Evolutionary conservation across 2,113 vertebrate species (phyloP), one percentile per base, ranked within the genome.

Genomic region (Odocoileus hemionus): DNA sequence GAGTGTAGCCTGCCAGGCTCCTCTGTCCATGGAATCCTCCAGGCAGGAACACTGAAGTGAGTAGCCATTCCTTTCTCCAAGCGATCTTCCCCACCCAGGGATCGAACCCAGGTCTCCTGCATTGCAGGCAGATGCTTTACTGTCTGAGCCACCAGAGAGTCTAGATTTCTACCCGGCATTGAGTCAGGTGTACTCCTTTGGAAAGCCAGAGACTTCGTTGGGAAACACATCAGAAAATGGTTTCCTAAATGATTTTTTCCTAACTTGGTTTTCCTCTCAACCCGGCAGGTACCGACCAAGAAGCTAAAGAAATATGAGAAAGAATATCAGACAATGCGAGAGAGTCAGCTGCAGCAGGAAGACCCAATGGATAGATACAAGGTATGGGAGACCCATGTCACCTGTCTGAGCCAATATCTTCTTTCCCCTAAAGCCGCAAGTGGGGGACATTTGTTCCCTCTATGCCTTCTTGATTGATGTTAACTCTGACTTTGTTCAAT

Each of bases 231-330:
- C 82, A 78, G 33, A 80, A 90, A 61, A 47, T 64, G 60, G 95
- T 39, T 87, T 14, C 64, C 11, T 0, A 36, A 36, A 2, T 55
- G 0, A 91, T 93, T 4, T 85, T 85, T 78, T 95, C 0, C 88
- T 84, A 45, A 86, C 14, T 3, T 60, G 43, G 94, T 97, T 55
- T 96, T 94, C 95, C 79, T 97, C 52, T 97, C 0, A 88, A 86
- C 43, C 86, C 28, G 84, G 58, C 98, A 99, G 99, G 99, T 99
- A 95, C 99, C 99, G 78, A 99, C 99, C 43, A 99, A 99, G 98
- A 99, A 99, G 98, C 99, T 99, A 97, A 99, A 99, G 99, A 99
- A 99, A 99, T 99, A 99, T 99, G 99, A 99, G 98, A 99, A 99
- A 98, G 99, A 99, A 87, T 99, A 99, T 98, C 99, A 99, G 98